A percentile compares a stretch with the other conserved stretches of the same genome.
These are phyloP conservation scores for Thereva unica DNA, from an alignment of 2,888 invertebrate genomes.

Conservation along the genomic window DNA sequence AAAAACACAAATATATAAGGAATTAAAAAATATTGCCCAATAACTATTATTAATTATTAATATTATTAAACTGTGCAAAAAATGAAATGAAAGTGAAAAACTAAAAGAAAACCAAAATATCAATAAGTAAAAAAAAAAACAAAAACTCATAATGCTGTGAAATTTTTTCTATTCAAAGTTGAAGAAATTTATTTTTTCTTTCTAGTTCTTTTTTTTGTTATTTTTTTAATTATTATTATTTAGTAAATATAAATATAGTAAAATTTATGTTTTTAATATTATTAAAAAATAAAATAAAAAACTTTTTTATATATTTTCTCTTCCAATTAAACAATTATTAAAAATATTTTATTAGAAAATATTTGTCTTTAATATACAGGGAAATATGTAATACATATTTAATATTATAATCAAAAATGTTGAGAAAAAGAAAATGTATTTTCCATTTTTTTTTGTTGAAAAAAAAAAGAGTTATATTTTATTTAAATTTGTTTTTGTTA, in stretches of 20 bases:
- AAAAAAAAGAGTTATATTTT: too few species aligned
- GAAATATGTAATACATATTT: too few species aligned
- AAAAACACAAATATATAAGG: conserved; percentile 6
- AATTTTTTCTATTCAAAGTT: conserved; percentile 19
- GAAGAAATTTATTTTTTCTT: conserved; percentile 2
- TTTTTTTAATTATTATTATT: not conserved
- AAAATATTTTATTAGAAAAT: too few species aligned
- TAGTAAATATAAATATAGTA: too few species aligned
- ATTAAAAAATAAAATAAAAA: not conserved
- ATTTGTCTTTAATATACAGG: too few species aligned
- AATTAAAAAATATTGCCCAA: not conserved
- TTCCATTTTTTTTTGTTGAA: too few species aligned
- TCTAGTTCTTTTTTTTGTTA: not conserved
- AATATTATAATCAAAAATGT: too few species aligned
- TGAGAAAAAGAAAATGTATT: too few species aligned
- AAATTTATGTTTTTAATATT: too few species aligned
- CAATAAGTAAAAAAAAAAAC: conserved; percentile 13
- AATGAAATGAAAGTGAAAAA: conserved; percentile 2
- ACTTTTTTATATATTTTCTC: not conserved
- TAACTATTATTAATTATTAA: too few species aligned
- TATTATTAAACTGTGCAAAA: not conserved
- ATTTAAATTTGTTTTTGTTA: too few species aligned
- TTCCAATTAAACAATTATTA: too few species aligned
- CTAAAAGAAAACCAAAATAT: conserved; percentile 5
- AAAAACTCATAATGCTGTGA: conserved; percentile 38